Conservation (phyloP, 2,888 invertebrate species). For the Chaetogeoica ovagalla region DNA sequence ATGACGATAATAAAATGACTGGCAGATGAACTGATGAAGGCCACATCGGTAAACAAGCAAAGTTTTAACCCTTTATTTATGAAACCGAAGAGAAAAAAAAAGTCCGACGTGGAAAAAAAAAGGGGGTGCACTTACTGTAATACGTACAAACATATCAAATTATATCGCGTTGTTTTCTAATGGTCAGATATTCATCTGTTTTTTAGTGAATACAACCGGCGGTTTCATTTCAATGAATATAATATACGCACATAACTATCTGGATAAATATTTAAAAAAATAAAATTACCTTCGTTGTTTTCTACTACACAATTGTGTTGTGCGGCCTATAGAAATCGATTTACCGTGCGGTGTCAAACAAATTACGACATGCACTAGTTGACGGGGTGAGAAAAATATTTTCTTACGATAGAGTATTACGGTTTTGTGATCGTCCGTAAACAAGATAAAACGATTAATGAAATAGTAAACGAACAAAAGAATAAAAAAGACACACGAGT, state of each 20-base stretch:
- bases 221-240: constrained; percentile 10
- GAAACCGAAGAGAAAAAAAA: constrained; percentile 5
- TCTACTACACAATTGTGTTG: constrained; percentile 18
- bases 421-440: constrained; percentile 7
- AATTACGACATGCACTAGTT: constrained; percentile 42
- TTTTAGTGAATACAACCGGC: constrained; percentile 2
- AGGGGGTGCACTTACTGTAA: constrained; percentile 15
- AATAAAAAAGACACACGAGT: too few relatives aligned
- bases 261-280: constrained; percentile 42
- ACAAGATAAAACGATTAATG: not conserved
- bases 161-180: constrained; percentile 39
- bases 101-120: constrained; percentile 8
- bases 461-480: too few relatives aligned
- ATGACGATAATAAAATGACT: not conserved
- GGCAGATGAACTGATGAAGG: constrained; percentile 48
- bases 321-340: constrained; percentile 25
- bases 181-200: constrained; percentile 52
- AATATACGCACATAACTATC: not conserved
- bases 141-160: constrained; percentile 35
- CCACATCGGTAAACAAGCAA: constrained; percentile 30
- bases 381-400: constrained; percentile 33
- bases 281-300: constrained; percentile 27
- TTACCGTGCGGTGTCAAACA: constrained; percentile 22
- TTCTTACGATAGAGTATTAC: constrained; percentile 20
- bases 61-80: constrained; percentile 43